These are phyloP conservation scores for Lacanobia wlatinum DNA, from an alignment of 2,888 invertebrate species.

Conservation along the genomic window DNA sequence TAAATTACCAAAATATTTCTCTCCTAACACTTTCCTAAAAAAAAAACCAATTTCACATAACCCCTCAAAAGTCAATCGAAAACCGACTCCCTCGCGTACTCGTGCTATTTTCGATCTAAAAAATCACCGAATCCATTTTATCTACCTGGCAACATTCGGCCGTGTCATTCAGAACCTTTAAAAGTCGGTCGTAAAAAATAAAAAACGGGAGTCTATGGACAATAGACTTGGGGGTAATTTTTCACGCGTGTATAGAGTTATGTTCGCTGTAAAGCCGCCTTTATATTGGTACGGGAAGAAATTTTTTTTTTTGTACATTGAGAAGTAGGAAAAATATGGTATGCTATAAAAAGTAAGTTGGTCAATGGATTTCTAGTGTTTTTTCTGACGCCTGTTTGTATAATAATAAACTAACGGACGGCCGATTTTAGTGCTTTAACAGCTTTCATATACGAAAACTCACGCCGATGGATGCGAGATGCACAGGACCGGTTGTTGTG, in stretches of 20 bases:
- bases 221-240: slow-evolving; percentile 67
- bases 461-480: too few species aligned
- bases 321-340: not conserved
- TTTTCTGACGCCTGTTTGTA: too few species aligned
- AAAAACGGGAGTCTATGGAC: slow-evolving; percentile 63
- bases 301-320: not conserved
- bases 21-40: not conserved
- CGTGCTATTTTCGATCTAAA: slow-evolving; percentile 52
- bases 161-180: slow-evolving; percentile 66
- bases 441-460: too few species aligned
- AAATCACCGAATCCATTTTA: slow-evolving; percentile 53
- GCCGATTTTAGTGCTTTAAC: too few species aligned
- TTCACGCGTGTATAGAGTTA: slow-evolving; percentile 69
- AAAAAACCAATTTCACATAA: not conserved
- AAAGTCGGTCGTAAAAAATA: slow-evolving; percentile 68
- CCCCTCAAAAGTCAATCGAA: slow-evolving; percentile 17
- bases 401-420: too few species aligned
- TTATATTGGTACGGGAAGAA: slow-evolving; percentile 12
- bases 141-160: slow-evolving; percentile 65
- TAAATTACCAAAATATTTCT: not conserved
- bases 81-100: slow-evolving; percentile 4
- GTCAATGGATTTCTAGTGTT: too few species aligned
- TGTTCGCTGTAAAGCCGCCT: slow-evolving; percentile 45
- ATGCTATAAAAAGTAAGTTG: not conserved
- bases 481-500: too few species aligned